These are phyloP conservation scores for Podabrus alpinus DNA, from an alignment of 2,888 invertebrate genomes.

Conservation along the genomic window DNA sequence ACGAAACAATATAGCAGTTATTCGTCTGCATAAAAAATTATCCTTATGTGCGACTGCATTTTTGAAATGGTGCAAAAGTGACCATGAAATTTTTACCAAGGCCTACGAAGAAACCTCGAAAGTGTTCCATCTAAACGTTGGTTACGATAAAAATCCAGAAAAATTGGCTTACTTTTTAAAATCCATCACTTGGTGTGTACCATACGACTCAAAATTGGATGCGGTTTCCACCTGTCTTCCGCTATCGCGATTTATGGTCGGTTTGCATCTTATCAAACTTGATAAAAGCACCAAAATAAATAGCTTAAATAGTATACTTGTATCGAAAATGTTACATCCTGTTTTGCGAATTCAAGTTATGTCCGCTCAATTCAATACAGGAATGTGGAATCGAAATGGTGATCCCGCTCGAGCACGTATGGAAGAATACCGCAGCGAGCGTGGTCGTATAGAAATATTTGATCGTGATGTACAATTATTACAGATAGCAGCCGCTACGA, in stretches of 20 bases:
- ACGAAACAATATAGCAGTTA: slow-evolving; percentile 99
- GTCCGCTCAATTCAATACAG: slow-evolving; percentile 88
- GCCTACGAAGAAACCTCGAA: slow-evolving; percentile 77
- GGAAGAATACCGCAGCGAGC: slow-evolving; percentile 94
- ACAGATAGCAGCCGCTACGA: slow-evolving; percentile 85
- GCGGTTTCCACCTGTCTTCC: slow-evolving; percentile 96
- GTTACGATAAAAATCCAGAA: slow-evolving; percentile 53
- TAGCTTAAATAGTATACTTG: slow-evolving; percentile 76
- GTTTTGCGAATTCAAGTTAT: slow-evolving; percentile 85
- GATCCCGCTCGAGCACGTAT: slow-evolving; percentile 95
- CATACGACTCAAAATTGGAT: slow-evolving; percentile 78
- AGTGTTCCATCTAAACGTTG: slow-evolving; percentile 65
- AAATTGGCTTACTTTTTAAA: slow-evolving; percentile 71
- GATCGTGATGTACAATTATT: slow-evolving; percentile 87
- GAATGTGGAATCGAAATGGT: slow-evolving; percentile 98
- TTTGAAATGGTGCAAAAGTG: slow-evolving; percentile 88
- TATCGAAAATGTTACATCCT: slow-evolving; percentile 84
- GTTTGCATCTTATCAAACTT: slow-evolving; percentile 75
- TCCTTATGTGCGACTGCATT: slow-evolving; percentile 86
- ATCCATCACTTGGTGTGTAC: slow-evolving; percentile 78
- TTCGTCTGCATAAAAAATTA: slow-evolving; percentile 93
- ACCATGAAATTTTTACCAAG: slow-evolving; percentile 74
- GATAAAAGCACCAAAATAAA: slow-evolving; percentile 71
- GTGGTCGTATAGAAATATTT: slow-evolving; percentile 92
- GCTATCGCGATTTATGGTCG: slow-evolving; percentile 88